Evolutionary conservation across 2,797 vertebrate genomes (phyloP).

Genomic region (Gambelia wislizenii): DNA sequence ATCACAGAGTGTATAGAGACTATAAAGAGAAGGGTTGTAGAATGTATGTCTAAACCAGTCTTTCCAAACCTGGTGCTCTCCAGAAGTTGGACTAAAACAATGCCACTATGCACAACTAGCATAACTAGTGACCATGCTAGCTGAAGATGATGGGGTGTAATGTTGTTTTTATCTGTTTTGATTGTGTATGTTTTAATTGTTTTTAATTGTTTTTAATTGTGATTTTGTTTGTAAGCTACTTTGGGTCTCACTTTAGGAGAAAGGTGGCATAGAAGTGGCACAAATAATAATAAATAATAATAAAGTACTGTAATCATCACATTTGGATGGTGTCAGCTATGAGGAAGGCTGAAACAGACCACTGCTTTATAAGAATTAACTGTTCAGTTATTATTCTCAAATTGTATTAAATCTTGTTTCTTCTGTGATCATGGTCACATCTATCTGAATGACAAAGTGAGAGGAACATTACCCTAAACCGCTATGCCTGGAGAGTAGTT

Average conservation of each 20-base stretch:
- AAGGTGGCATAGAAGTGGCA: too few species aligned
- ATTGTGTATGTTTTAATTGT: too few species aligned
- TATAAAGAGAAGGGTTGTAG: background rate
- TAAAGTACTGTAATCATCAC: too few species aligned
- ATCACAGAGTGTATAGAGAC: background rate
- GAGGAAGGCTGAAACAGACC: background rate
- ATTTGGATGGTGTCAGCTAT: background rate
- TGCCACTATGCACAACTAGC: too few species aligned
- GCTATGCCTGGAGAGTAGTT: background rate
- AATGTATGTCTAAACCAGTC: background rate
- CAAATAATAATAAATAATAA: too few species aligned
- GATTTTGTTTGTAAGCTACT: too few species aligned
- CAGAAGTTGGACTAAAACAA: background rate
- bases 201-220: too few species aligned
- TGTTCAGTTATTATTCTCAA: background rate
- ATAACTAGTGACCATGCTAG: too few species aligned
- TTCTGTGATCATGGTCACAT: background rate
- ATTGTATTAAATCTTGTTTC: background rate
- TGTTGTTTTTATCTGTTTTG: too few species aligned
- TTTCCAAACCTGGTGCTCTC: background rate
- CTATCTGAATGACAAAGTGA: background rate
- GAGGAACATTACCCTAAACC: background rate
- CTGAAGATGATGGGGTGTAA: background rate
- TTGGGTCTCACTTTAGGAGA: too few species aligned
- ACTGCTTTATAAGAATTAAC: background rate